Percentiles rank a stretch among this genome's conserved stretches.
Conservation (phyloP, 2,113 vertebrate species). For the Pollachius pollachius region DNA sequence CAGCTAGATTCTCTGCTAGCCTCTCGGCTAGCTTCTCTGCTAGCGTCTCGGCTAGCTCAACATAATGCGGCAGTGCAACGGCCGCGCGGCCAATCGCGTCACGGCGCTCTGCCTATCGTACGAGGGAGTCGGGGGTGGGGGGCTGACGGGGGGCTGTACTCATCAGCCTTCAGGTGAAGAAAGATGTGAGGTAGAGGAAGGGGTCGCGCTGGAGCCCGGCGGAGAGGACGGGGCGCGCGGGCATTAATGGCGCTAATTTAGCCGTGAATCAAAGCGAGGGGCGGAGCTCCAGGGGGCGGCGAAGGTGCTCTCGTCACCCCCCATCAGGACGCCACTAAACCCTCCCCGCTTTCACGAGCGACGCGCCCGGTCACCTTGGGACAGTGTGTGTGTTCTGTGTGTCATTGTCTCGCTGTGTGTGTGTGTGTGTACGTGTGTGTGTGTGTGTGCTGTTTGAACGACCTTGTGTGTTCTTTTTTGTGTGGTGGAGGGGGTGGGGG, state of each 20-base stretch:
- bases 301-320: conserved; percentile 54
- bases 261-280: conserved; percentile 56
- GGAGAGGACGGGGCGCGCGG: conserved; percentile 35
- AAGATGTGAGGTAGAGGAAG: conserved; percentile 38
- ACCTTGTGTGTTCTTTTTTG: no score
- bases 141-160: conserved; percentile 23
- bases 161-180: conserved; percentile 61
- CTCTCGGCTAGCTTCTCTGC: not conserved
- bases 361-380: conserved; percentile 63
- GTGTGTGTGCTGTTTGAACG: not conserved
- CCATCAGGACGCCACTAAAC: conserved; percentile 67
- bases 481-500: no score
- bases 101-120: no score
- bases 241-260: conserved; percentile 70
- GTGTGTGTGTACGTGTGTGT: not conserved
- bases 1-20: no score
- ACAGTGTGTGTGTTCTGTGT: conserved; percentile 19
- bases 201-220: conserved; percentile 38
- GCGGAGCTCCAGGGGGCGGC: conserved; percentile 24
- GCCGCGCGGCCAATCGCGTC: no score
- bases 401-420: not conserved
- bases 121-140: no score
- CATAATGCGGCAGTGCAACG: no score
- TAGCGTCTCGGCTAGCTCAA: no score
- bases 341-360: conserved; percentile 46